Evolutionary conservation across 1,140 invertebrate species (phyloP).

Genomic region (Goniozus legneri): DNA sequence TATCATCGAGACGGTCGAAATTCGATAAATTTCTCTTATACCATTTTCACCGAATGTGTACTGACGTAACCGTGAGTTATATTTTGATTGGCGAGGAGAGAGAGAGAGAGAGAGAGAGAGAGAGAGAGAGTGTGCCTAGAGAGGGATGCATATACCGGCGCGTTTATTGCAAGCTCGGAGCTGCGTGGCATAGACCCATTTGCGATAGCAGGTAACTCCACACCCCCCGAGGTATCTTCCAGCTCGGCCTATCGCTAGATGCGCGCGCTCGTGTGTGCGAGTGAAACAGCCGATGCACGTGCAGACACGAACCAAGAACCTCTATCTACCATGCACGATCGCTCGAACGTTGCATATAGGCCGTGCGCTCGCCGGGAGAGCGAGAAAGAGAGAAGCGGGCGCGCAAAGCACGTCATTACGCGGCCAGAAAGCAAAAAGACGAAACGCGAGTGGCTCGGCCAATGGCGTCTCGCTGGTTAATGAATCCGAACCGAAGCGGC

Average conservation of each 20-base stretch:
- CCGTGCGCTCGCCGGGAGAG: too few species aligned
- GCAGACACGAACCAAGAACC: conserved; percentile 26
- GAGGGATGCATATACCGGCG: too few species aligned
- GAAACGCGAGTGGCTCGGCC: conserved; percentile 31
- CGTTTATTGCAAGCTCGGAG: too few species aligned
- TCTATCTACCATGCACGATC: conserved; percentile 47
- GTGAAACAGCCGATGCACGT: conserved; percentile 14
- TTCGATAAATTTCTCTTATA: too few species aligned
- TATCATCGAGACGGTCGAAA: too few species aligned
- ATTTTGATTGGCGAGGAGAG: too few species aligned
- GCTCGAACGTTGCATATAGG: conserved; percentile 34
- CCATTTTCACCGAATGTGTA: too few species aligned
- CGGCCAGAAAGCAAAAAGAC: conserved; percentile 38
- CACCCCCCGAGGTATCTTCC: conserved; percentile 27
- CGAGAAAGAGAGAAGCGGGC: conserved; percentile 14
- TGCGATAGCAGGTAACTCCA: conserved; percentile 31
- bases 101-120: too few species aligned
- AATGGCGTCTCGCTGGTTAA: conserved; percentile 40
- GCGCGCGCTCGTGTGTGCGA: background rate
- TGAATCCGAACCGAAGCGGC: conserved; percentile 42
- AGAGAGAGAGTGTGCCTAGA: too few species aligned
- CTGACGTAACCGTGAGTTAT: too few species aligned
- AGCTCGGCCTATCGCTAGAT: conserved; percentile 6
- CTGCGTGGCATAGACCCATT: conserved; percentile 36
- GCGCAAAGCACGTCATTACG: conserved; percentile 37